These are phyloP conservation scores for Araneus ventricosus DNA, from an alignment of 1,140 invertebrate species.

Conservation along the genomic window DNA sequence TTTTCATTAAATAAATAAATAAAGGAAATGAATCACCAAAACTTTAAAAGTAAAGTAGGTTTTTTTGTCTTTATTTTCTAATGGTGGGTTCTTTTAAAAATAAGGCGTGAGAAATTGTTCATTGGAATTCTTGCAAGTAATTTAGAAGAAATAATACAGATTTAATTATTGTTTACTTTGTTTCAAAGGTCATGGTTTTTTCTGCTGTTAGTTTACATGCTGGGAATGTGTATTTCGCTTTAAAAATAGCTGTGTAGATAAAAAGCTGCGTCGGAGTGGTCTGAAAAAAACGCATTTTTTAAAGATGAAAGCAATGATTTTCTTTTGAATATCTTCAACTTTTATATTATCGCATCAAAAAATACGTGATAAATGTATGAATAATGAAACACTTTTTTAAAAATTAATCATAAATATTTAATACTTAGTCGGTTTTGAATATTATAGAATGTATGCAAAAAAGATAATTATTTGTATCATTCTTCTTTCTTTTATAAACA, in stretches of 20 bases:
- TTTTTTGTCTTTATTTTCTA: not conserved
- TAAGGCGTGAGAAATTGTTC: conserved; percentile 32
- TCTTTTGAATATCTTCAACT: too few relatives aligned
- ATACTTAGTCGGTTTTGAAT: too few relatives aligned
- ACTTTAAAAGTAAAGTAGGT: not conserved
- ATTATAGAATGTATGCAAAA: too few relatives aligned
- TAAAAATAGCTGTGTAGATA: not conserved
- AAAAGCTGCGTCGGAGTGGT: not conserved
- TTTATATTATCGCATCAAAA: too few relatives aligned
- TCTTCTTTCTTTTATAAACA: too few relatives aligned
- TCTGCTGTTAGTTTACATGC: conserved; percentile 2
- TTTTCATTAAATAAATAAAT: conserved; percentile 39
- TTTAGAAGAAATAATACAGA: conserved; percentile 22
- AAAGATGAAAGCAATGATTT: not conserved
- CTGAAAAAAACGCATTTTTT: not conserved
- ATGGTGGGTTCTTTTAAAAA: not conserved
- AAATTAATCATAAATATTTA: too few relatives aligned
- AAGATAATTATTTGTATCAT: too few relatives aligned
- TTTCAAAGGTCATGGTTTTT: not conserved
- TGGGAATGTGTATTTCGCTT: not conserved
- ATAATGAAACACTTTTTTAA: too few relatives aligned
- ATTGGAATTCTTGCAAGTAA: conserved; percentile 13
- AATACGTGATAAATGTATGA: too few relatives aligned
- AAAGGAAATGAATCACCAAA: conserved; percentile 7
- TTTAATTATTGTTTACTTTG: conserved; percentile 27